Evolutionary conservation across 2,888 invertebrate species (phyloP), one percentile per base, ranked within the genome.

Genomic region (Pristionchus mayeri): DNA sequence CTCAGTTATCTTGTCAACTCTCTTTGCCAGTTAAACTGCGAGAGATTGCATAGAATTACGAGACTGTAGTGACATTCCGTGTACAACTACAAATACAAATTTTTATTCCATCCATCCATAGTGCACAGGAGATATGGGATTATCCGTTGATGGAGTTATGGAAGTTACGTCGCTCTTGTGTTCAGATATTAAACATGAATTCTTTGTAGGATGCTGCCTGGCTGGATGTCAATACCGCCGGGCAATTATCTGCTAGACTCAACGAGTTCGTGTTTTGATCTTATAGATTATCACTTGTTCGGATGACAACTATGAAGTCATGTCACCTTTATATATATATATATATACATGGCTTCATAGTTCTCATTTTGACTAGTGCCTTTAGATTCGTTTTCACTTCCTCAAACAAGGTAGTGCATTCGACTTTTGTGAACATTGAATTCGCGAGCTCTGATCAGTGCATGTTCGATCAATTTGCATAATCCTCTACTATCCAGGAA

Each of bases 331-430:
- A 9, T 48, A 4, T 27, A 52, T 79, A 21, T n/a, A 79, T 52
- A 34, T 52, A 79, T 37, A 79, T 79, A 18, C 52, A 79, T n/a
- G 30, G 79, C 21, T 34, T 79, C 21, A 27, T 34, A 34, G 79
- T 27, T 24, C 1, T 13, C 0, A 24, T 60, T 60, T 60, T 60
- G 13, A 0, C 0, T 27, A 3, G n/a, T 2, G n/a, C 1, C 3
- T 1, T n/a, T 18, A 21, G 24, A 54, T 24, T 24, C 4, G 11
- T 9, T 13, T 7, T 13, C 52, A 3, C 52, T 52, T 18, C 3
- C 21, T 18, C n/a, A n/a, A n/a, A n/a, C n/a, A n/a, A 16, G 7
- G 6, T 6, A n/a, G 54, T 54, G 2, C n/a, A 27, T 57, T 27
- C 27, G 27, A 27, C 27, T 1, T 57, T 7, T 7, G 2, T n/a